phyloP scores from a whole-genome alignment of 2,888 invertebrate genomes.

The Cordylochernes scorpioides region DNA sequence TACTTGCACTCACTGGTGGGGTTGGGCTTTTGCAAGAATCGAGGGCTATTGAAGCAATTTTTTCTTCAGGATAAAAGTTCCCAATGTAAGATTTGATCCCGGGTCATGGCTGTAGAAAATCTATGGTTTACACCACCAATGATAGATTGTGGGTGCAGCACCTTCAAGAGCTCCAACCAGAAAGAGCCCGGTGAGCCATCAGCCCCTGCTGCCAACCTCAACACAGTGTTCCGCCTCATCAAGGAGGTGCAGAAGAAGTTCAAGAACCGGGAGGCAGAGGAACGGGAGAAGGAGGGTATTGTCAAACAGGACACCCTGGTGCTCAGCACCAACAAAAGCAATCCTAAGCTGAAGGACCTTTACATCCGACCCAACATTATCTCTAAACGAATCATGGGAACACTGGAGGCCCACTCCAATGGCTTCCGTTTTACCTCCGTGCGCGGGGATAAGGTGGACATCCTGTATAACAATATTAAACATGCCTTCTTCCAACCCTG shows the following conservation, averaged over 20 bases:
- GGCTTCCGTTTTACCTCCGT: constrained; percentile 84
- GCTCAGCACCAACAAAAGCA: constrained; percentile 78
- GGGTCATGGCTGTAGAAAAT: neutral
- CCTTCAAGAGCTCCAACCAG: constrained; percentile 84
- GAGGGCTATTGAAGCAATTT: too few species aligned
- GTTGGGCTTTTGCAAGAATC: too few species aligned
- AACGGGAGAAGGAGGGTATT: constrained; percentile 84
- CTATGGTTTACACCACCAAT: neutral
- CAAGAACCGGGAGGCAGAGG: constrained; percentile 91
- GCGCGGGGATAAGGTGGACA: constrained; percentile 97
- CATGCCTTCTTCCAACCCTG: constrained; percentile 98
- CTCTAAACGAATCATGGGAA: constrained; percentile 64
- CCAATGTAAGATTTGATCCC: too few species aligned
- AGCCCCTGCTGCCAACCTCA: constrained; percentile 79
- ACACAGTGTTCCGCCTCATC: constrained; percentile 84
- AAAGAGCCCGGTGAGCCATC: constrained; percentile 87
- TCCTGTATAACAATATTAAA: constrained; percentile 94
- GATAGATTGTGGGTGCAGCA: constrained; percentile 23
- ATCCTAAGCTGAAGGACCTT: constrained; percentile 86
- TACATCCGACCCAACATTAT: constrained; percentile 89
- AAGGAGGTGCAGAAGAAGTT: constrained; percentile 98
- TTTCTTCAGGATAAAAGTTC: too few species aligned
- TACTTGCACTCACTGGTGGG: too few species aligned
- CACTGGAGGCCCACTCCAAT: constrained; percentile 79
- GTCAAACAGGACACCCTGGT: constrained; percentile 92